Percentiles rank a stretch among this genome's conserved stretches.
These are phyloP conservation scores for Aphis gossypii DNA, from an alignment of 1,140 invertebrate genomes.

Conservation along the genomic window DNA sequence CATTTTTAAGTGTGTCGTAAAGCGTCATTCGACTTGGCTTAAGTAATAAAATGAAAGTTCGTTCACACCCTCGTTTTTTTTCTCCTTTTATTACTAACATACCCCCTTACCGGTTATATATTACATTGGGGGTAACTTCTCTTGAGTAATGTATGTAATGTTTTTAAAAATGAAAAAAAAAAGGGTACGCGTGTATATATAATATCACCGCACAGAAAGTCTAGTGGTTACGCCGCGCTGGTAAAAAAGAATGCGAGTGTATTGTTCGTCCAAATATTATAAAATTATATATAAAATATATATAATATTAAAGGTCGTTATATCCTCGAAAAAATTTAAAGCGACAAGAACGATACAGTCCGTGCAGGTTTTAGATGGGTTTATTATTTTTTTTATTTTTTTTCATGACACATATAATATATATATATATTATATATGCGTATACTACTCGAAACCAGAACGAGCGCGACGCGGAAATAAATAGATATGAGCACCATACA, in stretches of 20 bases:
- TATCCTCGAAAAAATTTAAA: neutral
- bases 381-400: neutral
- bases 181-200: neutral
- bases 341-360: neutral
- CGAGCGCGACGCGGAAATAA: neutral
- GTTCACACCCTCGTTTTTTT: neutral
- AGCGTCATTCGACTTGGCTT: slow-evolving; percentile 25
- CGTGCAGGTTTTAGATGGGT: neutral
- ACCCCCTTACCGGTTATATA: neutral
- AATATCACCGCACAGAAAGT: neutral
- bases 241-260: neutral
- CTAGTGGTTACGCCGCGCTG: neutral
- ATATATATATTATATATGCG: no score
- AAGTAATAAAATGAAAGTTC: slow-evolving; percentile 38
- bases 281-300: neutral
- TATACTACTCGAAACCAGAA: neutral
- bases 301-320: slow-evolving; percentile 18
- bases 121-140: slow-evolving; percentile 16
- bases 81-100: neutral
- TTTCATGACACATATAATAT: neutral
- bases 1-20: slow-evolving; percentile 25
- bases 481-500: neutral
- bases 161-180: slow-evolving; percentile 8
- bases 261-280: slow-evolving; percentile 37
- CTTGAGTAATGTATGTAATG: slow-evolving; percentile 26